These are phyloP conservation scores for Argopecten irradians DNA, from an alignment of 1,140 invertebrate species.

Conservation along the genomic window DNA sequence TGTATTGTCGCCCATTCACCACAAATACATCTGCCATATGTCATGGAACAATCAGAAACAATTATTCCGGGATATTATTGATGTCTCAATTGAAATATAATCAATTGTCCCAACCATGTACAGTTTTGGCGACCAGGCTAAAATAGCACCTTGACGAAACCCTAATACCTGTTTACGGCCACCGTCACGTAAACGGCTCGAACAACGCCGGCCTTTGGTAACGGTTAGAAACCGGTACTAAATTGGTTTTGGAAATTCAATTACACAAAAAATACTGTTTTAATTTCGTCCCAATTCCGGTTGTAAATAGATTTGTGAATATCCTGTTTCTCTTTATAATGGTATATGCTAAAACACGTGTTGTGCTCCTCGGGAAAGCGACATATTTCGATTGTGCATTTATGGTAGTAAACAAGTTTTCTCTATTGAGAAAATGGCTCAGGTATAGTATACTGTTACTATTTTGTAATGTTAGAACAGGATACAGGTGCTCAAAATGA, in stretches of 20 bases:
- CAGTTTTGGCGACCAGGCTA: neutral
- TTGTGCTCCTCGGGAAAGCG: neutral
- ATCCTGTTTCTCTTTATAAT: neutral
- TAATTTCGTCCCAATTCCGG: neutral
- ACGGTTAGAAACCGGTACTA: neutral
- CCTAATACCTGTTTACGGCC: neutral
- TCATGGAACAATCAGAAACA: neutral
- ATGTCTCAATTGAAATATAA: neutral
- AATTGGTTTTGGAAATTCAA: neutral
- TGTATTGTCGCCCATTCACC: neutral
- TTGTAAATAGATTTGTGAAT: neutral
- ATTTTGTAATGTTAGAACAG: neutral
- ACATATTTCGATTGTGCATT: neutral
- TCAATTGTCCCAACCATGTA: neutral
- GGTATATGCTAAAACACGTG: neutral
- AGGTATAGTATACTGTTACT: neutral
- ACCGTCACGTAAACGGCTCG: neutral
- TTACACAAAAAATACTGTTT: conserved; percentile 23
- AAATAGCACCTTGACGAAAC: neutral
- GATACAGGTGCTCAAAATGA: conserved; percentile 9
- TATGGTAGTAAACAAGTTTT: neutral
- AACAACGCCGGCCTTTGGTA: neutral
- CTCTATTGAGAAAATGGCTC: neutral
- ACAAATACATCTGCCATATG: neutral
- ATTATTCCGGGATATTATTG: neutral